Conservation (phyloP, 2,797 vertebrate genomes). For the Merluccius polli region DNA sequence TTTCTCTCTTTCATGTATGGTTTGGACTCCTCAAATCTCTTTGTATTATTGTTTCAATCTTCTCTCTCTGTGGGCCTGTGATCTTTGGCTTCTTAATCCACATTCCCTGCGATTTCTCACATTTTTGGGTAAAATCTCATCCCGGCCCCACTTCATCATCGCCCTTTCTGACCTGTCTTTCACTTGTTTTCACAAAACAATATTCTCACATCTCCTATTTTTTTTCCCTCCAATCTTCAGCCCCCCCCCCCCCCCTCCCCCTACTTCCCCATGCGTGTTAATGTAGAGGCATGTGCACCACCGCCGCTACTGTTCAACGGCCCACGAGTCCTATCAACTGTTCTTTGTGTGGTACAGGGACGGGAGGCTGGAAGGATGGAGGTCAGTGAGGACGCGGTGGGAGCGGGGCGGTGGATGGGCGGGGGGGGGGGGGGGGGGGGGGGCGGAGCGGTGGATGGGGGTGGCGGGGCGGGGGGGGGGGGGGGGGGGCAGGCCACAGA, state of each 20-base stretch:
- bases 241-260: not conserved
- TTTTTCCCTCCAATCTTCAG: not conserved
- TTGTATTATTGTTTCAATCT: slow-evolving; percentile 11
- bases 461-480: not conserved
- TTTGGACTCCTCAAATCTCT: slow-evolving; percentile 8
- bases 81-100: slow-evolving; percentile 9
- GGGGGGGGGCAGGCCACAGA: slow-evolving; percentile 23
- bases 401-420: not conserved
- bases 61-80: not conserved
- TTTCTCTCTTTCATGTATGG: slow-evolving; percentile 50
- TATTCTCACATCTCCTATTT: not conserved
- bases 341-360: not conserved
- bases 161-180: no score
- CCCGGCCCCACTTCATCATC: no score
- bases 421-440: slow-evolving; percentile 2
- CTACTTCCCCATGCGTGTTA: not conserved
- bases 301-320: not conserved
- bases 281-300: not conserved
- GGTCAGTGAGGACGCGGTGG: not conserved
- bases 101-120: not conserved
- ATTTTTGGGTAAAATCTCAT: not conserved
- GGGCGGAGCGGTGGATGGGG: no score
- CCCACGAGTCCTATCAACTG: no score
- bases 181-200: no score
- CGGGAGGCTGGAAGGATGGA: not conserved